Percentiles rank a stretch among this genome's conserved stretches.
Conservation (phyloP, 2,888 invertebrate species). For the Epinotia ramella region DNA sequence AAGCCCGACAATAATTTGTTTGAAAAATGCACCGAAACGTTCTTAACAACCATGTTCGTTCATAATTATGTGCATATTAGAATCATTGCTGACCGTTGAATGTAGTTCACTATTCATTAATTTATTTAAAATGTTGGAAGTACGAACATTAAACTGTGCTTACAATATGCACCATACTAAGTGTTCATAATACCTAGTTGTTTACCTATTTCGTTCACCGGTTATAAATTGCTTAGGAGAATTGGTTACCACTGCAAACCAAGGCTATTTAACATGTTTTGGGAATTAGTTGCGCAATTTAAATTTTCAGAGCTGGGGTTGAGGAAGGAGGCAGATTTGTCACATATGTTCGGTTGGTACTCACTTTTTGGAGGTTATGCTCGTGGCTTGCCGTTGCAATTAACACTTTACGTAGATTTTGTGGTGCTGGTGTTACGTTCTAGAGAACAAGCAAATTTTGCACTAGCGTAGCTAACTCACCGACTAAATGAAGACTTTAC, state of each 20-base stretch:
- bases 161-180: no score
- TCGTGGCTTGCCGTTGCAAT: conserved; percentile 43
- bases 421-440: conserved; percentile 30
- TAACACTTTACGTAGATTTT: conserved; percentile 22
- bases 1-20: no score
- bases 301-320: conserved; percentile 79
- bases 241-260: neutral
- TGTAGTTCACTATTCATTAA: no score
- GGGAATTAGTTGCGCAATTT: conserved; percentile 66
- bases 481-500: neutral
- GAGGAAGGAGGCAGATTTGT: conserved; percentile 77
- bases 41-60: no score
- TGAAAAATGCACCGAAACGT: no score
- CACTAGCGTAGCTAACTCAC: neutral
- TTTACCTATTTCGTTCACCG: neutral
- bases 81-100: no score
- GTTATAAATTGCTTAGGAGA: neutral
- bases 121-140: no score
- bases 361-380: conserved; percentile 61
- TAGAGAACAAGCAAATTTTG: neutral
- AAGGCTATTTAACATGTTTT: conserved; percentile 21
- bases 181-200: neutral
- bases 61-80: no score
- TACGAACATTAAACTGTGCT: no score
- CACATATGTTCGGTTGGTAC: conserved; percentile 80